A percentile compares a stretch with the other conserved stretches of the same genome.
phyloP scores from a whole-genome alignment of 2,113 vertebrate genomes.

The Rattus norvegicus region DNA sequence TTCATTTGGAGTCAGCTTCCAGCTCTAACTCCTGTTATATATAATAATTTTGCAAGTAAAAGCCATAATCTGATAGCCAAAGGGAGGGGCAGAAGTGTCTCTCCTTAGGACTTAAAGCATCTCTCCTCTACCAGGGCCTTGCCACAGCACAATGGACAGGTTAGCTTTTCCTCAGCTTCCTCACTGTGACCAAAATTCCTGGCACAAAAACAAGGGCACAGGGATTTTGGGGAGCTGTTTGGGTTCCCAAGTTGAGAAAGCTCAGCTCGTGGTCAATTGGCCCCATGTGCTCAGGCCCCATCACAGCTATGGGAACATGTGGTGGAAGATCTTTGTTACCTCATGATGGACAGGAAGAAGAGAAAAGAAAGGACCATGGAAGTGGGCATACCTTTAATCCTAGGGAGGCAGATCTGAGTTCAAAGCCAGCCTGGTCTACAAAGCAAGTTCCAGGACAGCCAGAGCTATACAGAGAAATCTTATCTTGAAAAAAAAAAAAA shows the following conservation, averaged over 20 bases:
- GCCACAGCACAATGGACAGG: too few species aligned
- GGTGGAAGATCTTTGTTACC: not conserved
- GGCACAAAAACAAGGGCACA: not conserved
- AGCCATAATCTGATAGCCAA: not conserved
- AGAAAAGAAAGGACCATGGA: not conserved
- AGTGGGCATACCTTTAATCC: not conserved
- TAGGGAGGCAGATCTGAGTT: not conserved
- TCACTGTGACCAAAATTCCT: not conserved
- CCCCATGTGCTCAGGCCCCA: not conserved
- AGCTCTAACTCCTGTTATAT: not conserved
- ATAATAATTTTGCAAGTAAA: not conserved
- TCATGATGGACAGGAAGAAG: not conserved
- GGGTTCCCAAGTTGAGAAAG: not conserved
- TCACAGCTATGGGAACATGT: not conserved
- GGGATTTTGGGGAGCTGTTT: too few species aligned
- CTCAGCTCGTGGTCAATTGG: not conserved
- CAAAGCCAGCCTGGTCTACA: not conserved
- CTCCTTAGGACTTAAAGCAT: not conserved
- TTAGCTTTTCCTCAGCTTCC: not conserved
- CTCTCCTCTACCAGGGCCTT: too few species aligned
- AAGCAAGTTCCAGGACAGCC: not conserved
- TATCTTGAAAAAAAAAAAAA: not conserved
- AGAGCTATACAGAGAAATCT: not conserved
- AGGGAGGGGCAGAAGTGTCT: not conserved
- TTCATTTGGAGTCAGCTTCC: not conserved